Conservation (phyloP, 2,113 vertebrate genomes). For the Phyllopteryx taeniolatus region DNA sequence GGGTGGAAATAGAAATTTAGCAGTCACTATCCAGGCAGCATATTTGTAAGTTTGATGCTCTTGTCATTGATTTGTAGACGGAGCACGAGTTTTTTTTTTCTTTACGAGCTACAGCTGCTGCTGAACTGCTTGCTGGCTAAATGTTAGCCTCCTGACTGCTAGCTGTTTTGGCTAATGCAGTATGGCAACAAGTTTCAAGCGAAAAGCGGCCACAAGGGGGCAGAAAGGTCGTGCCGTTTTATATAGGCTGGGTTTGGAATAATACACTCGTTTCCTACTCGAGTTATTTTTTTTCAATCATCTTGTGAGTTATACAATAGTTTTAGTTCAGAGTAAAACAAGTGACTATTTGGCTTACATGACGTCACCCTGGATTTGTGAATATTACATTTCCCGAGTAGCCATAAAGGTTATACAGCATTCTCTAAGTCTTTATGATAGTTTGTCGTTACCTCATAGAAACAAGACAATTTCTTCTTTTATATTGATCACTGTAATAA, state of each 20-base stretch:
- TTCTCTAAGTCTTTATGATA: no score
- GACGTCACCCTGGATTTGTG: no score
- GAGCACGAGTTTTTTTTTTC: constrained; percentile 11
- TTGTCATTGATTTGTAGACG: constrained; percentile 50
- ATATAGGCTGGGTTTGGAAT: background rate
- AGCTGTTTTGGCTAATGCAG: constrained; percentile 32
- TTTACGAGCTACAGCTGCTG: constrained; percentile 27
- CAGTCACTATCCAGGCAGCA: constrained; percentile 47
- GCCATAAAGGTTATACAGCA: no score
- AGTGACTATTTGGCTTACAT: no score
- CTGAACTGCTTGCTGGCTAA: constrained; percentile 22
- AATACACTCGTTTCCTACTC: background rate
- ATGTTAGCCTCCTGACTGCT: constrained; percentile 21
- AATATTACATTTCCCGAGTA: no score
- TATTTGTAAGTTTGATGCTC: constrained; percentile 33
- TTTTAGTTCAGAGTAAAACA: no score
- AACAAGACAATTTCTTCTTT: no score
- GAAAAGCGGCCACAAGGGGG: constrained; percentile 20
- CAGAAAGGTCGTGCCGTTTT: constrained; percentile 10
- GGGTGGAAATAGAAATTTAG: constrained; percentile 22
- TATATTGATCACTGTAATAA: no score
- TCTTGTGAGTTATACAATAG: no score
- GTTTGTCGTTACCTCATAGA: no score
- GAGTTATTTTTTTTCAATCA: no score
- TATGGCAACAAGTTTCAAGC: constrained; percentile 54